Percentiles rank a stretch among this genome's conserved stretches.
Evolutionary conservation across 30 jellyfish, hydroid and myxozoan genomes (phyloP).

Genomic region (Cassiopea andromeda): DNA sequence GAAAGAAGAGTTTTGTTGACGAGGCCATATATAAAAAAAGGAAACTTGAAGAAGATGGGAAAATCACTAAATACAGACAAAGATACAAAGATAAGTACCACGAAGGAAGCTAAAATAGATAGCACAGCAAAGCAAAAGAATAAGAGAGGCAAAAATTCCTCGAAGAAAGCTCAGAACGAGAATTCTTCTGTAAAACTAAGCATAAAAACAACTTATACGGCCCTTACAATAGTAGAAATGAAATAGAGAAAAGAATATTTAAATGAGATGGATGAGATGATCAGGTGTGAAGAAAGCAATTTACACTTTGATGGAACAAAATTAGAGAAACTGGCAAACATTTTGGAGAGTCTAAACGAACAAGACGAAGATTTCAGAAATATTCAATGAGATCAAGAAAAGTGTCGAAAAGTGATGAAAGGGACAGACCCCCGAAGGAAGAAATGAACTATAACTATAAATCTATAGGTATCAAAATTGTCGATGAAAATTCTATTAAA

Average conservation of each 20-base stretch:
- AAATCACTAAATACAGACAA: not conserved
- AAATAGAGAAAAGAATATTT: not conserved
- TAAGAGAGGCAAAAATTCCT: not conserved
- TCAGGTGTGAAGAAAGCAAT: not conserved
- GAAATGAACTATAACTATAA: not conserved
- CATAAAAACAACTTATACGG: not conserved
- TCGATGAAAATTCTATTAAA: not conserved
- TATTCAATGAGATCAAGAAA: not conserved
- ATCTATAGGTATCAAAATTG: not conserved
- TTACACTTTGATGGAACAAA: not conserved
- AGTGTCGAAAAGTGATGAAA: not conserved
- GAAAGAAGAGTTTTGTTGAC: not conserved
- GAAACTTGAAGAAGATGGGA: not conserved
- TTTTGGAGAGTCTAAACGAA: not conserved
- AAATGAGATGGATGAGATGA: not conserved
- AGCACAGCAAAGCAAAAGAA: not conserved
- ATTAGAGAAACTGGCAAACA: not conserved
- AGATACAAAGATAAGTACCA: not conserved
- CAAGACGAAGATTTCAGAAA: not conserved
- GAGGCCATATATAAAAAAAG: not conserved
- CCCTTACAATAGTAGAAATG: not conserved
- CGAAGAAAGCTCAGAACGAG: not conserved
- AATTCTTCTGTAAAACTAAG: not conserved
- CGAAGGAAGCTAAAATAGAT: not conserved
- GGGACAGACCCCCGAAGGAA: not conserved